phyloP scores from a whole-genome alignment of 2,888 invertebrate species.

The Troides aeacus region DNA sequence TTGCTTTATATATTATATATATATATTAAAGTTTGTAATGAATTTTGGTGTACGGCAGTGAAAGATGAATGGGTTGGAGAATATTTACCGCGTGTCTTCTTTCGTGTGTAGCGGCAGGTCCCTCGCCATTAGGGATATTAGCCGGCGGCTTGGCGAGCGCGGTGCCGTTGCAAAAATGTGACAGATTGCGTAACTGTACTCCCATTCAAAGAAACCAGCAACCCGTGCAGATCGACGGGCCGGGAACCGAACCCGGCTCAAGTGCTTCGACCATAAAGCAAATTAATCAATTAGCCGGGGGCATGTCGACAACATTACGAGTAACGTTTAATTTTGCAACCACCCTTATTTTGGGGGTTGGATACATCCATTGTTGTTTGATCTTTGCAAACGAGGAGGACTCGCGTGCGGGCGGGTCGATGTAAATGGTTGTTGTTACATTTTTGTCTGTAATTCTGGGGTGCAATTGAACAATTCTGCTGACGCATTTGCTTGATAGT shows the following conservation, averaged over 20 bases:
- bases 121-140: slow-evolving; percentile 49
- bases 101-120: not conserved
- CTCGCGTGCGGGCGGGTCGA: slow-evolving; percentile 41
- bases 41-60: too few relatives aligned
- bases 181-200: slow-evolving; percentile 75
- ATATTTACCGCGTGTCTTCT: not conserved
- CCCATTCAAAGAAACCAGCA: slow-evolving; percentile 61
- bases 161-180: slow-evolving; percentile 63
- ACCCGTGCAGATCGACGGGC: slow-evolving; percentile 67
- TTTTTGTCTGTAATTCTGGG: slow-evolving; percentile 62
- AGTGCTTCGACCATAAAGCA: slow-evolving; percentile 77
- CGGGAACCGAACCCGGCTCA: slow-evolving; percentile 70
- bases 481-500: slow-evolving; percentile 74
- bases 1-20: too few relatives aligned
- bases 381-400: slow-evolving; percentile 33
- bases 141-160: slow-evolving; percentile 40
- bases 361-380: slow-evolving; percentile 40
- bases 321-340: slow-evolving; percentile 75
- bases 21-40: too few relatives aligned
- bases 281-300: slow-evolving; percentile 79
- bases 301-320: slow-evolving; percentile 78
- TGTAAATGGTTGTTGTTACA: slow-evolving; percentile 38
- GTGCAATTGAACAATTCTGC: slow-evolving; percentile 68
- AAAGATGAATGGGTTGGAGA: not conserved
- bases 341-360: slow-evolving; percentile 48